Evolutionary conservation across 1,140 invertebrate genomes (phyloP), one percentile per base, ranked within the genome.

Genomic region (Lepidurus apus): DNA sequence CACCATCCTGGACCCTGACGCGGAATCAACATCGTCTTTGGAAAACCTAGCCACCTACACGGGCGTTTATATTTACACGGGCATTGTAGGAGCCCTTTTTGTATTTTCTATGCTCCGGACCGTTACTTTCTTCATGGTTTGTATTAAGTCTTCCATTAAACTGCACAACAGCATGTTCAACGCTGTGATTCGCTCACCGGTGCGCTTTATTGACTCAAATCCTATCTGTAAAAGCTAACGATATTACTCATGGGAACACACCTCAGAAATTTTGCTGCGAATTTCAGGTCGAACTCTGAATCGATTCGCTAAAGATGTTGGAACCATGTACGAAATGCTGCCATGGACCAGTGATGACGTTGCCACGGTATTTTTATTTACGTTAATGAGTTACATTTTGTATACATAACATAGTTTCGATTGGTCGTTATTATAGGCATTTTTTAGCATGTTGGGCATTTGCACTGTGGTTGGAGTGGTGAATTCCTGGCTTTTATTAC

Each of bases 131-230:
- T 95, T 95, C 85, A 89, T 90, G 81, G 87, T 94, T 8, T 93
- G 92, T 81, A 92, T 95, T 89, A 91, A 88, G 21, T 88, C 94
- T 0, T 95, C 93, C 1, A 88, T 89, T 78, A 89, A 87, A 34
- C 86, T 97, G 9, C 95, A 97, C 83, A 91, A 95, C 83, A 86
- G 85, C 21, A 95, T 96, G 93, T 95, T 95, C 84, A 83, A 84
- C 17, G 88, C 88, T n/a, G 90, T 95, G 42, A 89, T 93, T 0
- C 87, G 89, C 1, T 89, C 92, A 0, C 89, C 91, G 0, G 94
- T 95, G 90, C 86, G 89, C 1, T 96, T 95, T 85, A 95, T 95
- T 84, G 92, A 94, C 82, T 88, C 88, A 10, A 95, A 93, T 84
- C 92, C 93, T 1, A 89, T 89, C 7, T 95, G 87, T 88, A 82